Evolutionary conservation across 2,888 invertebrate genomes (phyloP).

Genomic region (Ormyrus rosae): DNA sequence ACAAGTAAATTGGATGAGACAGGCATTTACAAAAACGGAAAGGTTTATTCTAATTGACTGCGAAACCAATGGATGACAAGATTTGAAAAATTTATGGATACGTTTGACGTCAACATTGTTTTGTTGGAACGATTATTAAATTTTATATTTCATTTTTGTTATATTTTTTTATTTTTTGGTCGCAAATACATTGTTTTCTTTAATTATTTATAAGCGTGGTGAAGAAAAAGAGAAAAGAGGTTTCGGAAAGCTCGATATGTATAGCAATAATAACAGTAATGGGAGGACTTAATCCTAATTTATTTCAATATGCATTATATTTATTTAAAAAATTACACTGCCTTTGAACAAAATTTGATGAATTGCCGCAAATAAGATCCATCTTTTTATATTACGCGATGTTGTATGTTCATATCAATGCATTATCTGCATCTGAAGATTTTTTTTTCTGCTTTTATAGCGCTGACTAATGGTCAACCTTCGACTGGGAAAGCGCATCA

Average conservation of each 20-base stretch:
- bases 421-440: conserved; percentile 29
- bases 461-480: conserved; percentile 46
- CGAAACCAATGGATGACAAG: conserved; percentile 56
- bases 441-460: conserved; percentile 37
- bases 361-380: conserved; percentile 57
- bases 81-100: conserved; percentile 48
- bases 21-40: conserved; percentile 55
- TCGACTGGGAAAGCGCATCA: conserved; percentile 60
- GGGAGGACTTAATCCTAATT: conserved; percentile 60
- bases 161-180: conserved; percentile 5
- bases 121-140: conserved; percentile 37
- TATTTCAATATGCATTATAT: conserved; percentile 61
- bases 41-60: conserved; percentile 59
- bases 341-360: conserved; percentile 70
- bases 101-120: conserved; percentile 39
- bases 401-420: conserved; percentile 40
- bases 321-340: conserved; percentile 65
- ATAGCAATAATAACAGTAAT: conserved; percentile 60
- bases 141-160: conserved; percentile 26
- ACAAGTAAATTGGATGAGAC: conserved; percentile 51
- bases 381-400: conserved; percentile 29
- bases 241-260: conserved; percentile 59
- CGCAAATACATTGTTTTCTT: conserved; percentile 43
- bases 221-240: conserved; percentile 55
- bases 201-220: conserved; percentile 52